Evolutionary conservation across 2,888 invertebrate genomes (phyloP).

Genomic region (Cheilosia variabilis): DNA sequence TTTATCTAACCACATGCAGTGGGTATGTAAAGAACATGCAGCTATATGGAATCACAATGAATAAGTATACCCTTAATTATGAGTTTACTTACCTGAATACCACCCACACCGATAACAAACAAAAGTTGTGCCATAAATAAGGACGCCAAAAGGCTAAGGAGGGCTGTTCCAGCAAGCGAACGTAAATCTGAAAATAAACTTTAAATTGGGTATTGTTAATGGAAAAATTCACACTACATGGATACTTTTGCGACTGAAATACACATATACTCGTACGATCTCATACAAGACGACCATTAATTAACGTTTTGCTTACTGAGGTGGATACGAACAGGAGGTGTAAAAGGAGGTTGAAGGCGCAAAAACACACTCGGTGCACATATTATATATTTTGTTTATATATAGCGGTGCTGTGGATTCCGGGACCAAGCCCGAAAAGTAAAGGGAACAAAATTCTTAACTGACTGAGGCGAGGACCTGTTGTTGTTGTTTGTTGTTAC

Average conservation of each 20-base stretch:
- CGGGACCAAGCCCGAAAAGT: constrained; percentile 10
- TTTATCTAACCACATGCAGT: background rate
- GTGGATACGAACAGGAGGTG: constrained; percentile 15
- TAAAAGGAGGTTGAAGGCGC: constrained; percentile 1
- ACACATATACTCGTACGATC: constrained; percentile 28
- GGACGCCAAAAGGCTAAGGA: constrained; percentile 88
- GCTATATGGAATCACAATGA: constrained; percentile 29
- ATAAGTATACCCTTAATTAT: constrained; percentile 30
- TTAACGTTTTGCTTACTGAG: constrained; percentile 53
- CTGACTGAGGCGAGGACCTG: background rate
- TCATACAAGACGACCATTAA: constrained; percentile 39
- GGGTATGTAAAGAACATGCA: background rate
- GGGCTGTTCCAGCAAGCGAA: constrained; percentile 87
- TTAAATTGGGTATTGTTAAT: constrained; percentile 64
- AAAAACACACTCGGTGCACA: background rate
- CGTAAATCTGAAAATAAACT: constrained; percentile 88
- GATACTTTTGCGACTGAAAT: constrained; percentile 39
- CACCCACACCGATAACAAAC: constrained; percentile 88
- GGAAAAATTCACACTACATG: constrained; percentile 47
- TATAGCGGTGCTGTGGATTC: constrained; percentile 9
- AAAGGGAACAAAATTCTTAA: constrained; percentile 19
- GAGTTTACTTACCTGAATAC: constrained; percentile 85
- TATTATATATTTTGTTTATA: background rate
- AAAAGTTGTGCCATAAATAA: constrained; percentile 88
- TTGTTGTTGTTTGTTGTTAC: background rate